Base-by-base conservation (phyloP, 2,888 invertebrate genomes). In the Synergus japonicus region DNA sequence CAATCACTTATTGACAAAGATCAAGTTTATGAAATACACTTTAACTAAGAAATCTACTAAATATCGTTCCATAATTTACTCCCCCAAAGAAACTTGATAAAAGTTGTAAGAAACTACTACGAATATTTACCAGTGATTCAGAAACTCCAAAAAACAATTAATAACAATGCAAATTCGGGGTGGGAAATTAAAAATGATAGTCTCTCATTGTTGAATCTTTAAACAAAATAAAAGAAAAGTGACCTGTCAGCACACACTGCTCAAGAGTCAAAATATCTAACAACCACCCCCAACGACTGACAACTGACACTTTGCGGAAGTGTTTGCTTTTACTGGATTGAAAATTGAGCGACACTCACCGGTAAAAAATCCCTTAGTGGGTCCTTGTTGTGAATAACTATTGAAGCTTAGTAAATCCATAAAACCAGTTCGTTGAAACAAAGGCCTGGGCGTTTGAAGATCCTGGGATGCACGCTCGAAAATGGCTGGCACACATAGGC, bases 401-500 rank as follows among this genome's bases (percentile, higher is more conserved):
- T n/a, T 37, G 7, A 22, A 58, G 73, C 10, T 58, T 58, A 73
- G 15, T 73, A 73, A 73, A 73, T 73, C 73, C 73, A 73, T 73
- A 54, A 73, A 73, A 49, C n/a, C 2, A 73, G 15, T 29, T 54
- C n/a, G 37, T 29, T 54, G 54, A 73, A 73, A 73, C 73, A 73
- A 73, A 73, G 54, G 73, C 54, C 73, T 49, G 73, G 73, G 54
- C 73, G 54, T 49, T 73, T 73, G 54, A 58, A 58, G 73, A 73
- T 73, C 73, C 73, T 58, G 54, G 49, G 37, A 58, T 73, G 73
- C 54, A 73, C 73, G 73, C 73, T 73, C n/a, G 18, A 73, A 73
- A 73, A 73, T 73, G 54, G 73, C 73, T 73, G 73, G 73, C 73
- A 73, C 73, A 73, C 73, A 73, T 73, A 54, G 12, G 54, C 29